A percentile compares a stretch with the other conserved stretches of the same genome.
These are phyloP conservation scores for Philaenus spumarius DNA, from an alignment of 1,140 invertebrate species.

Conservation along the genomic window DNA sequence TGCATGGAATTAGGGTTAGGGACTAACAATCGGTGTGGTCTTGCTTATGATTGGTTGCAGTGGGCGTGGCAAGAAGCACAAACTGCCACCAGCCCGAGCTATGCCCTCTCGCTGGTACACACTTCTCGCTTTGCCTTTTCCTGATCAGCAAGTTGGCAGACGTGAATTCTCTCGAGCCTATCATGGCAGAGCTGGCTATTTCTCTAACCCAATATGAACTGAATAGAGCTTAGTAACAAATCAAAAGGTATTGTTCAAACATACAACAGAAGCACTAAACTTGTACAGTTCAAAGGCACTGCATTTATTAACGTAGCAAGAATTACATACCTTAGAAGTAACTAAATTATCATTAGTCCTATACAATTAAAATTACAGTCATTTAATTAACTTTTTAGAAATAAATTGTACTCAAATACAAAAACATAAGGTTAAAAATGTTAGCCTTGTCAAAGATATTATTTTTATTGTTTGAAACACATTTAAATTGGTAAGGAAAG, in stretches of 20 bases:
- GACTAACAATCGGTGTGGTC: conserved; percentile 14
- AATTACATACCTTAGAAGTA: too few relatives aligned
- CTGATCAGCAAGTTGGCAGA: conserved; percentile 81
- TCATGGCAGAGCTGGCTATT: conserved; percentile 72
- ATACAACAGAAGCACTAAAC: not conserved
- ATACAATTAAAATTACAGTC: too few relatives aligned
- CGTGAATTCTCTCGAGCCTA: conserved; percentile 70
- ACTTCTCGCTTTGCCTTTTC: conserved; percentile 80
- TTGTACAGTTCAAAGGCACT: not conserved
- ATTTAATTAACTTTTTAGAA: too few relatives aligned
- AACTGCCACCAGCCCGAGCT: conserved; percentile 38
- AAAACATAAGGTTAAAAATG: too few relatives aligned
- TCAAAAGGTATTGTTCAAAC: not conserved
- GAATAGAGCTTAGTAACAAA: not conserved
- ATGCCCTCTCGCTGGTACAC: conserved; percentile 80
- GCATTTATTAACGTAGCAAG: not conserved
- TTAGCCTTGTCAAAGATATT: too few relatives aligned
- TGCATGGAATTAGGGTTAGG: too few relatives aligned
- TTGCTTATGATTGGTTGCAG: conserved; percentile 25
- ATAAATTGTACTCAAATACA: too few relatives aligned
- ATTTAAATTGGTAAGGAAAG: too few relatives aligned
- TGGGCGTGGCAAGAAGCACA: conserved; percentile 31
- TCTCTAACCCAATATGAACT: conserved; percentile 56
- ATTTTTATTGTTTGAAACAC: too few relatives aligned
- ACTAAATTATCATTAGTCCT: too few relatives aligned